Evolutionary conservation across 2,113 vertebrate genomes (phyloP).

Genomic region (Odocoileus virginianus): DNA sequence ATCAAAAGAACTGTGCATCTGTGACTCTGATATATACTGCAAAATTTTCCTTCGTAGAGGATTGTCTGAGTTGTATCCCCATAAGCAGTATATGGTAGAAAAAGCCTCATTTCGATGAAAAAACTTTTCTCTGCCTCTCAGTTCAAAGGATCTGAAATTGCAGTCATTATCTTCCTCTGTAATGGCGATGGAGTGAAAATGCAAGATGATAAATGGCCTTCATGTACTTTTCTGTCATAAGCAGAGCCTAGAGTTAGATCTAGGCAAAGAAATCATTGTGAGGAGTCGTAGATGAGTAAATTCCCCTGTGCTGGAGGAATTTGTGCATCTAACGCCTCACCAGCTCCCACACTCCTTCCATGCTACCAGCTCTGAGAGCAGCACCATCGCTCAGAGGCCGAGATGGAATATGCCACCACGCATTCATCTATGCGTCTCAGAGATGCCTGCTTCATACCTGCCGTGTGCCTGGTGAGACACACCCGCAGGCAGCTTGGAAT

Average conservation of each 20-base stretch:
- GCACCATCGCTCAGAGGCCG: not conserved
- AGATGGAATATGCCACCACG: not conserved
- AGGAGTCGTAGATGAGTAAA: not conserved
- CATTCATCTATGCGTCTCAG: not conserved
- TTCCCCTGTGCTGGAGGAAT: not conserved
- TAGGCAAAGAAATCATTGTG: not conserved
- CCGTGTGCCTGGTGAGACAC: not conserved
- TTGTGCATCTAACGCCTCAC: not conserved
- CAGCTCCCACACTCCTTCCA: not conserved
- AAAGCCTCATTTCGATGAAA: not conserved
- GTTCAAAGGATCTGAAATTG: conserved; percentile 24
- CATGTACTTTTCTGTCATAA: conserved; percentile 14
- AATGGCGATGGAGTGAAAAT: not conserved
- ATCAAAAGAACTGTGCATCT: not conserved
- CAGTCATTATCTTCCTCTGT: not conserved
- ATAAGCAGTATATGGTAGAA: not conserved
- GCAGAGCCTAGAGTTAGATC: not conserved
- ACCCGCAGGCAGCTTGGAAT: not conserved
- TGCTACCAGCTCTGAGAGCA: not conserved
- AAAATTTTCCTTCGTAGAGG: not conserved
- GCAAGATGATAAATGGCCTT: conserved; percentile 18
- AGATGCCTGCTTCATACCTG: not conserved
- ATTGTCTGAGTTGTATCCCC: not conserved
- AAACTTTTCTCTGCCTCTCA: not conserved
- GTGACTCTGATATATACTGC: not conserved